Evolutionary conservation across 2,888 invertebrate genomes (phyloP).

Genomic region (Carpatolechia fugitivella): DNA sequence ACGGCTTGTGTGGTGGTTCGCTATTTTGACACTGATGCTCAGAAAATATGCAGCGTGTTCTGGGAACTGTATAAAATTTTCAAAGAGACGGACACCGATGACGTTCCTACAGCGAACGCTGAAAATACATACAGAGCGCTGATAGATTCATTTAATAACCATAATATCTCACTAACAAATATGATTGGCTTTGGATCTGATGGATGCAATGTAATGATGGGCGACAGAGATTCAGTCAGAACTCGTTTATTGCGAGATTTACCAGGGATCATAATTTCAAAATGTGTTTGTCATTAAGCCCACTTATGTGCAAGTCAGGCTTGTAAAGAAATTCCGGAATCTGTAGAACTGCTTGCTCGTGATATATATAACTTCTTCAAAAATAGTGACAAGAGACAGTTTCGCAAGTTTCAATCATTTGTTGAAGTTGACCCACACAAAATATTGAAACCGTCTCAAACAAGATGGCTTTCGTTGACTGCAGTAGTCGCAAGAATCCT

Average conservation of each 20-base stretch:
- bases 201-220: constrained; percentile 39
- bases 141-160: constrained; percentile 19
- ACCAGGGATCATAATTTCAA: constrained; percentile 32
- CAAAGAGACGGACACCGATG: constrained; percentile 9
- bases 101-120: constrained; percentile 13
- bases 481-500: constrained; percentile 10
- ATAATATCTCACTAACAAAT: constrained; percentile 30
- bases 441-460: constrained; percentile 14
- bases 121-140: constrained; percentile 17
- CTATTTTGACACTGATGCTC: constrained; percentile 26
- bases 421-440: constrained; percentile 12
- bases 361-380: constrained; percentile 12
- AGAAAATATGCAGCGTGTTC: constrained; percentile 22
- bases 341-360: constrained; percentile 6
- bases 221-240: constrained; percentile 32
- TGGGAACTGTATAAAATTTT: constrained; percentile 23
- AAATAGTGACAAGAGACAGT: constrained; percentile 11
- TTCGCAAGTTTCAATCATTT: constrained; percentile 9
- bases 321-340: constrained; percentile 9
- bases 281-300: too few relatives aligned
- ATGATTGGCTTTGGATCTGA: constrained; percentile 39
- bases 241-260: too few relatives aligned
- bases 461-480: constrained; percentile 10
- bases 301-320: constrained; percentile 29
- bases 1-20: constrained; percentile 30